Evolutionary conservation across 2,888 invertebrate genomes (phyloP).

Genomic region (Apocheima hispidaria): DNA sequence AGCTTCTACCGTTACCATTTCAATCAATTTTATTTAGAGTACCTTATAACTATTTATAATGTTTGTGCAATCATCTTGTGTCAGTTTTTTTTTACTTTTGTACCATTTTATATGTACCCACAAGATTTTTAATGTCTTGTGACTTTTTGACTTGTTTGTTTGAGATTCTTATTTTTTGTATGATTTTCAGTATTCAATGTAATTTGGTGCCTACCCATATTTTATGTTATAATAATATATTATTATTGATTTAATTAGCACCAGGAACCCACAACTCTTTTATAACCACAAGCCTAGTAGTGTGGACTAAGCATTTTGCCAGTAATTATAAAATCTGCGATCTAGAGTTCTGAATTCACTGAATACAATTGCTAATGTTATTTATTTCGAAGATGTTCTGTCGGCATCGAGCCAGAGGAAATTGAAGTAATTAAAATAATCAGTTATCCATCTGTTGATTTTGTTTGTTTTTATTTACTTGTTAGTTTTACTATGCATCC

Average conservation of each 20-base stretch:
- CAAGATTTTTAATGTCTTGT: slow-evolving; percentile 64
- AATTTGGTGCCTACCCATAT: slow-evolving; percentile 55
- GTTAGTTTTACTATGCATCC: slow-evolving; percentile 48
- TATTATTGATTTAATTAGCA: slow-evolving; percentile 34
- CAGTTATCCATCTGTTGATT: not conserved
- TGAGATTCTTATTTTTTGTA: slow-evolving; percentile 50
- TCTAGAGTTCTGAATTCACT: not conserved
- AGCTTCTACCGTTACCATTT: slow-evolving; percentile 71
- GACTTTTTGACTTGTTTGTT: slow-evolving; percentile 61
- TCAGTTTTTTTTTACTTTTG: slow-evolving; percentile 73
- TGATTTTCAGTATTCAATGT: slow-evolving; percentile 47
- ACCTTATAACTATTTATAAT: slow-evolving; percentile 47
- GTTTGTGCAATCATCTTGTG: slow-evolving; percentile 73
- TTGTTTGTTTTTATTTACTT: slow-evolving; percentile 43
- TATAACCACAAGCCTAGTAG: slow-evolving; percentile 16
- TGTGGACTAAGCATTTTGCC: slow-evolving; percentile 14
- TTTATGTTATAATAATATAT: slow-evolving; percentile 31
- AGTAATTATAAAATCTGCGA: slow-evolving; percentile 10
- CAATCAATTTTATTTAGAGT: slow-evolving; percentile 58
- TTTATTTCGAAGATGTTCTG: not conserved
- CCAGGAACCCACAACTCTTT: not conserved
- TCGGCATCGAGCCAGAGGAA: not conserved
- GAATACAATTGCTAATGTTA: slow-evolving; percentile 1
- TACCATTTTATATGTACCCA: slow-evolving; percentile 61
- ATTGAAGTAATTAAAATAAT: not conserved